These are phyloP conservation scores for Chrysopa pallens DNA, from an alignment of 1,140 invertebrate species.

Conservation along the genomic window DNA sequence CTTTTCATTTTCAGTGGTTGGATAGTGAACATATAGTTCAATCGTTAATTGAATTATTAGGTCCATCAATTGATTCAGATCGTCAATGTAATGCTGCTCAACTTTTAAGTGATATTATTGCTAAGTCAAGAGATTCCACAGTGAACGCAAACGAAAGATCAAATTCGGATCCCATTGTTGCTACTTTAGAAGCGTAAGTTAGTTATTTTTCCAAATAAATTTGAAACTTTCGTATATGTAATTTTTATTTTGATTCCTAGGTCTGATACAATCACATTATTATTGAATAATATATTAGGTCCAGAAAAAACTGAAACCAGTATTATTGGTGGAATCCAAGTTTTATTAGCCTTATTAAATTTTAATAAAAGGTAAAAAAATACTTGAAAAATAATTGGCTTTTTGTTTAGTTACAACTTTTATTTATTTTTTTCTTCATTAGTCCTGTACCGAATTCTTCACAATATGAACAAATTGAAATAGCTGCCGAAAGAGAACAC, in stretches of 20 bases:
- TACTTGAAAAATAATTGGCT: background rate
- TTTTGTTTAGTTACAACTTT: background rate
- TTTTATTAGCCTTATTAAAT: constrained; percentile 53
- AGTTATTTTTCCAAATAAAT: constrained; percentile 3
- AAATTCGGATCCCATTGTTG: constrained; percentile 44
- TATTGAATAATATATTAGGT: constrained; percentile 53
- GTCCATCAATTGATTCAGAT: constrained; percentile 49
- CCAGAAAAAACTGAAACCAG: constrained; percentile 49
- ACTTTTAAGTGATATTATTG: constrained; percentile 65
- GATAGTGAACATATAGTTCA: constrained; percentile 72
- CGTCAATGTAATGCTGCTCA: constrained; percentile 67
- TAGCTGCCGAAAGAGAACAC: constrained; percentile 24
- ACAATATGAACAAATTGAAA: constrained; percentile 14
- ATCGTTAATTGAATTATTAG: constrained; percentile 60
- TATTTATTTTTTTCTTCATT: background rate
- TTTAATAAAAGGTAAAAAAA: constrained; percentile 16
- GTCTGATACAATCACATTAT: constrained; percentile 38
- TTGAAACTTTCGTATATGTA: constrained; percentile 3
- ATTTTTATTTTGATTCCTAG: constrained; percentile 24
- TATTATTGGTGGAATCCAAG: constrained; percentile 59
- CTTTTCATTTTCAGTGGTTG: constrained; percentile 74
- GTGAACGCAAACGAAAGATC: constrained; percentile 33
- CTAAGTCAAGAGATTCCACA: constrained; percentile 44
- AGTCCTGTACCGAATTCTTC: constrained; percentile 20
- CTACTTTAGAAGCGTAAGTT: constrained; percentile 53